A percentile compares a stretch with the other conserved stretches of the same genome.
Evolutionary conservation across 2,888 invertebrate species (phyloP).

Genomic region (Drosophila mayaguana): DNA sequence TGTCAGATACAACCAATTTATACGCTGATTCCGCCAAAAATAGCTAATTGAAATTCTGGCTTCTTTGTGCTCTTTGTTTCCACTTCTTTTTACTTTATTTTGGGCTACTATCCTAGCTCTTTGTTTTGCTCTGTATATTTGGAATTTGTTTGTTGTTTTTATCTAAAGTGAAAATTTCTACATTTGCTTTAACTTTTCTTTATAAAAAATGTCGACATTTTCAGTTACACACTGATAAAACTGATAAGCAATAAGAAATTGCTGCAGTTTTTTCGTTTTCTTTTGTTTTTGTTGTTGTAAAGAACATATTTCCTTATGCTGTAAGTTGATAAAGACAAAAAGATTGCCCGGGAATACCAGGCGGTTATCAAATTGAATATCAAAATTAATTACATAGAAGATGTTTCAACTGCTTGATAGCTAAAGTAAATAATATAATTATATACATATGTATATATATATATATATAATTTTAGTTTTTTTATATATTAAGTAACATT

Average conservation of each 20-base stretch:
- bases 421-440: slow-evolving; percentile 5
- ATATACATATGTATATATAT: not conserved
- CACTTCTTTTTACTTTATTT: not conserved
- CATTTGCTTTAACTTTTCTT: slow-evolving; percentile 9
- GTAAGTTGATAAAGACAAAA: slow-evolving; percentile 40
- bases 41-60: slow-evolving; percentile 13
- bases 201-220: slow-evolving; percentile 10
- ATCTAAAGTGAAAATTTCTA: slow-evolving; percentile 17
- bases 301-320: slow-evolving; percentile 50
- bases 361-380: slow-evolving; percentile 31
- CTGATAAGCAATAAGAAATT: slow-evolving; percentile 48
- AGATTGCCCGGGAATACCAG: slow-evolving; percentile 12
- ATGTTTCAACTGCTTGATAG: slow-evolving; percentile 32
- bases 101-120: slow-evolving; percentile 17
- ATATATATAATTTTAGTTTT: not conserved
- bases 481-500: slow-evolving; percentile 14
- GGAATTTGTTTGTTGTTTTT: slow-evolving; percentile 6
- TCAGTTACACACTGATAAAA: slow-evolving; percentile 53
- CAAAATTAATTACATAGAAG: slow-evolving; percentile 32
- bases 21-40: slow-evolving; percentile 22
- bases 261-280: slow-evolving; percentile 15
- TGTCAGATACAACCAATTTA: slow-evolving; percentile 40
- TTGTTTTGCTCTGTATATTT: slow-evolving; percentile 32
- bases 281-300: slow-evolving; percentile 6
- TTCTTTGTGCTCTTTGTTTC: slow-evolving; percentile 21